These are phyloP conservation scores for Scaptomyza cyrtandrae DNA, from an alignment of 2,888 invertebrate genomes.

Conservation along the genomic window DNA sequence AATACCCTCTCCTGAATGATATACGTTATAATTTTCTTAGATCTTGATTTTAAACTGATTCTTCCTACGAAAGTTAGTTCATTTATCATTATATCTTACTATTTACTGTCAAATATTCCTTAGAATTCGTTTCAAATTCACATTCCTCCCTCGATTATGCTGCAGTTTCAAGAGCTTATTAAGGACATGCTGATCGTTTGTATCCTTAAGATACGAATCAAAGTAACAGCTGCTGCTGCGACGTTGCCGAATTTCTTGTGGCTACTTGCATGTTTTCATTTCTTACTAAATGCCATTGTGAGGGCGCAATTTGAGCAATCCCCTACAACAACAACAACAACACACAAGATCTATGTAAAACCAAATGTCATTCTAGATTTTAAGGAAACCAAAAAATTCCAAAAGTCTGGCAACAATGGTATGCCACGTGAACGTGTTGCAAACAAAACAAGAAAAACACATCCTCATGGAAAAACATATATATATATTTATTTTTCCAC, in stretches of 20 bases:
- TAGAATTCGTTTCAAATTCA: background rate
- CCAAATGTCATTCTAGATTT: slow-evolving; percentile 57
- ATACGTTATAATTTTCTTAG: too few species aligned
- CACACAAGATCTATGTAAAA: slow-evolving; percentile 48
- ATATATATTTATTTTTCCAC: slow-evolving; percentile 60
- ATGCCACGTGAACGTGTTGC: slow-evolving; percentile 65
- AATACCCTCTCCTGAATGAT: background rate
- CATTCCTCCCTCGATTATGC: too few species aligned
- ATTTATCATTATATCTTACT: too few species aligned
- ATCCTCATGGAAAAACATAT: slow-evolving; percentile 36
- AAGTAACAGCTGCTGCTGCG: slow-evolving; percentile 24
- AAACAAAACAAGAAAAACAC: slow-evolving; percentile 52
- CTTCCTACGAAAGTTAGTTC: too few species aligned
- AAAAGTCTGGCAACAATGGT: slow-evolving; percentile 51
- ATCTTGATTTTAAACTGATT: background rate
- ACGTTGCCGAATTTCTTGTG: slow-evolving; percentile 44
- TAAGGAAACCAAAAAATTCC: slow-evolving; percentile 7
- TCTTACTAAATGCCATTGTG: slow-evolving; percentile 30
- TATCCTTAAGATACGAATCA: slow-evolving; percentile 33
- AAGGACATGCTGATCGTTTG: slow-evolving; percentile 12
- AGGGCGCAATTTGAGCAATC: slow-evolving; percentile 54
- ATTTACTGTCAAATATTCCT: too few species aligned
- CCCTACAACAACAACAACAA: slow-evolving; percentile 17
- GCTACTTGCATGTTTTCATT: slow-evolving; percentile 14
- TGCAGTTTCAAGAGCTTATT: slow-evolving; percentile 14